Base-by-base conservation (phyloP, 2,113 vertebrate genomes). In the Salminus brasiliensis region DNA sequence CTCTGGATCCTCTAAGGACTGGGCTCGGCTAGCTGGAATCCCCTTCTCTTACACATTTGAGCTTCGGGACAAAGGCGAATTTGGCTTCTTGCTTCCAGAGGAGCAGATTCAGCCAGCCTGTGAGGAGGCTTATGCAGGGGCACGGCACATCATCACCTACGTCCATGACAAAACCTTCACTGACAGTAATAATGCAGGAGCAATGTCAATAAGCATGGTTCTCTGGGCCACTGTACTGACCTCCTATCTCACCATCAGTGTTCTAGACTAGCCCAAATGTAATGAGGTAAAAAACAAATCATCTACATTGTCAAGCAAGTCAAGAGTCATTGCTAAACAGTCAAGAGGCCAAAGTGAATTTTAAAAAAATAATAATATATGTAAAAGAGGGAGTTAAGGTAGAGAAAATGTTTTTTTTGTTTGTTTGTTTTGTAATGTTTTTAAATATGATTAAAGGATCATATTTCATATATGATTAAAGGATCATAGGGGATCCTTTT, bases 31-130 rank as follows among this genome's bases (percentile, higher is more conserved):
- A 3, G 88, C 88, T 7, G 89, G 91, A 57, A 94, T 95, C 71
- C 91, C 90, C 0, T 91, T 94, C 85, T 90, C 90, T 60, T 94
- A 91, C 45, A 94, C 92, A 0, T 94, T 94, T 78, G 93, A 95
- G 76, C 89, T 94, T 74, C 86, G 89, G 81, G 93, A 94, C 88
- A 90, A 36, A 0, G 92, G 91, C n/a, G 73, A 86, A 43, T 0
- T 91, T 0, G 85, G 87, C 43, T 92, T 94, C 83, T 0, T 88
- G 62, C 88, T 95, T 25, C 93, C 92, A 0, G 4, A 88, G 63
- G 11, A 88, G 1, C 93, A 93, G 90, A 95, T 94, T 75, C 87
- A 93, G 85, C 87, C 92, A n/a, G 91, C 91, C 0, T 94, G 93
- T 47, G 90, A 95, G 83, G 93, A 95, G 78, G 91, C 88, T 34